Evolutionary conservation across 2,113 vertebrate species (phyloP), one percentile per base, ranked within the genome.

Genomic region (Apteryx owenii): DNA sequence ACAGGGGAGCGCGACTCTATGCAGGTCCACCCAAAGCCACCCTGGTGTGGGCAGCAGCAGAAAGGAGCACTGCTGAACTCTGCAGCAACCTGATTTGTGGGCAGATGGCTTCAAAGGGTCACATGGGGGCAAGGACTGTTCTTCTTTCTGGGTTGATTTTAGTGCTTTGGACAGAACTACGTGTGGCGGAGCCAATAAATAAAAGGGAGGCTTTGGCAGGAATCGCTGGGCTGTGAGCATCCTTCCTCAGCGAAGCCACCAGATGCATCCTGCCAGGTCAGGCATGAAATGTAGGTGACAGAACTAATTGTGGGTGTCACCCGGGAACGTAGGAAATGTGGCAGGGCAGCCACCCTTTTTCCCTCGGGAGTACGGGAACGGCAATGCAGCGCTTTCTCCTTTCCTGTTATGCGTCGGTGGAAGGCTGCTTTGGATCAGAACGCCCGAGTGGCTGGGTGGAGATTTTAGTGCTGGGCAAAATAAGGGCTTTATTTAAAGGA

Each of bases 181-280:
- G 9, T 5, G 15, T 50, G 61, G 70, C 21, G n/a, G 44, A 53
- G 88, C 70, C 53, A 31, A 46, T 36, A 46, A 44, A 31, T 12
- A 31, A 77, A 88, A 91, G 54, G n/a, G 71, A 89, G 42, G 50
- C 21, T 83, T 64, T 90, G 89, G 88, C 94, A 93, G 89, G 82
- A 94, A 71, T 83, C 81, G 3, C 71, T 77, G 80, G 72, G 76
- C 81, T 93, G 81, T 62, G 87, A 96, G 94, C 91, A 81, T 97
- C 78, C 92, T 94, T 93, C 88, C 95, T 95, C 83, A 46, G 86
- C 81, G 51, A 71, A 84, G 78, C 64, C 51, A 86, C 62, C 96
- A 97, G 95, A 91, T 94, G 87, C 88, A 96, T 95, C 97, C 96
- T 96, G 89, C 94, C 88, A 53, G 79, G 85, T 93, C 96, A 95